Evolutionary conservation across 2,113 vertebrate genomes (phyloP).

Genomic region (Siniperca knerii): DNA sequence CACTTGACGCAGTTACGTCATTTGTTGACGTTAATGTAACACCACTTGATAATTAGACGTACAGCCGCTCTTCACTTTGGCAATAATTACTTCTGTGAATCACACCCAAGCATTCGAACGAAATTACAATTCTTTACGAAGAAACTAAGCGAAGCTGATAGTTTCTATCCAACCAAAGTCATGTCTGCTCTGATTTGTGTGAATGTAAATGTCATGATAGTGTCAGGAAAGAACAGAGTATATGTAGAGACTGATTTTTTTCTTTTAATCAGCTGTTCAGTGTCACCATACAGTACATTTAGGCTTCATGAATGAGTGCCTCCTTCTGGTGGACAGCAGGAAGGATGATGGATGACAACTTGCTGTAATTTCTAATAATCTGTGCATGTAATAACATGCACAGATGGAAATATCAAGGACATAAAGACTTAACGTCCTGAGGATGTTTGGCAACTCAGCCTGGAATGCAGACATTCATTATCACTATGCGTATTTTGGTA

Average conservation of each 20-base stretch:
- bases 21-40: neutral
- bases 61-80: neutral
- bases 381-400: no score
- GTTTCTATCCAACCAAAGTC: no score
- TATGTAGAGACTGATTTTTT: no score
- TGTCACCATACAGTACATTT: neutral
- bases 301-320: neutral
- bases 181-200: neutral
- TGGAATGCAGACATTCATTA: neutral
- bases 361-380: neutral
- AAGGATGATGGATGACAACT: no score
- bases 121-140: neutral
- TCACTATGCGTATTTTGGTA: no score
- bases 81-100: neutral
- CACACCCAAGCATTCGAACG: neutral
- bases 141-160: neutral
- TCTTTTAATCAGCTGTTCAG: neutral
- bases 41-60: neutral
- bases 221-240: no score
- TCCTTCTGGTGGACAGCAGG: conserved; percentile 54
- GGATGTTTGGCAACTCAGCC: neutral
- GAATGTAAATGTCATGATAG: neutral
- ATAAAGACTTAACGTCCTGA: neutral
- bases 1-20: neutral
- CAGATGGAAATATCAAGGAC: neutral